Base-by-base conservation (phyloP, 2,113 vertebrate species). In the Podarcis muralis region DNA sequence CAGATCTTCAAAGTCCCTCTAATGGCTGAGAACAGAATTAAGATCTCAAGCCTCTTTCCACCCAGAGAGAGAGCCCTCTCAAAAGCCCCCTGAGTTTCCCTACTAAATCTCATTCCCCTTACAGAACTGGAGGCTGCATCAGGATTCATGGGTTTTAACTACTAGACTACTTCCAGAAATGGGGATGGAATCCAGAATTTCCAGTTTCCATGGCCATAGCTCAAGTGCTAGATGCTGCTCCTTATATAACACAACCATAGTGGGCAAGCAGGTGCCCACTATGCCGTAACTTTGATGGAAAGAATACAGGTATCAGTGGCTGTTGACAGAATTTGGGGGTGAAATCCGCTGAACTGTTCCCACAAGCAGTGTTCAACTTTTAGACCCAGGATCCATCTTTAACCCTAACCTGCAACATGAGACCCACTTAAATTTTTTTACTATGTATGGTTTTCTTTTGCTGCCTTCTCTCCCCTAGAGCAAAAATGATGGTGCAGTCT, bases 201-300 rank as follows among this genome's bases (percentile, higher is more conserved):
- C 69, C 59, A 32, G 32, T 22, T 81, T 13, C 8, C 8, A 37
- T 43, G 76, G 15, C 16, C 30, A 71, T 16, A 35, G 43, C 1
- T 9, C 4, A 0, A 15, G 30, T 0, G 5, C 9, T 23, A 27
- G 9, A 1, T 3, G 23, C 4, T 62, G 23, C 11, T 43, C 40
- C 13, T 13, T 69, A 35, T 32, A 1, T 68, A n/a, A 15, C 48
- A n/a, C 40, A 9, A 4, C 32, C 32, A 27, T 12, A 22, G 43
- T 8, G 35, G 25, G 13, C 40, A 79, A 81, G n/a, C 25, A 40
- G 35, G 48, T 32, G 53, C 12, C 12, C 43, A 27, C 9, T 4
- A 22, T 65, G 30, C 59, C 11, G 65, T 7, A 40, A 20, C 27
- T 9, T 40, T 62, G 4, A 9, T 30, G 32, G 8, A 22, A 15